A percentile compares a stretch with the other conserved stretches of the same genome.
phyloP scores from a whole-genome alignment of 2,113 vertebrate species.

The Leucosticte australis region DNA sequence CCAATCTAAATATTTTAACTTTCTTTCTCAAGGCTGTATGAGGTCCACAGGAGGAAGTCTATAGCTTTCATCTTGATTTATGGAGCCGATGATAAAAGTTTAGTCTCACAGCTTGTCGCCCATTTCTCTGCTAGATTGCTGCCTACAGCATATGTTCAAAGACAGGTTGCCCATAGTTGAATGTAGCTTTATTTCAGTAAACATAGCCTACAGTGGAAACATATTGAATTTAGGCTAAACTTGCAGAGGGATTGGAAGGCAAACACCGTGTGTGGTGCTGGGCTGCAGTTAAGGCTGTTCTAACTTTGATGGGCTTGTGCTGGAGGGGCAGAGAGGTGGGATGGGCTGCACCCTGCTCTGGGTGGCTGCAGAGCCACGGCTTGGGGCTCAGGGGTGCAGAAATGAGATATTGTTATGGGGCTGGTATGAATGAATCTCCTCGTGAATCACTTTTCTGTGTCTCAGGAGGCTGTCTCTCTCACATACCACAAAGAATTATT shows the following conservation, averaged over 20 bases:
- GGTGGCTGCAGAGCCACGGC: neutral
- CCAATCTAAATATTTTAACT: slow-evolving; percentile 73
- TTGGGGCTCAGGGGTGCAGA: neutral
- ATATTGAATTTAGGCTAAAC: slow-evolving; percentile 70
- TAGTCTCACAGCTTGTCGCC: slow-evolving; percentile 78
- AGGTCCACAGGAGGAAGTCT: slow-evolving; percentile 75
- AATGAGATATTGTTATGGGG: neutral
- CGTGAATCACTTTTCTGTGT: neutral
- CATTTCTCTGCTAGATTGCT: slow-evolving; percentile 71
- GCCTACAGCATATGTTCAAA: slow-evolving; percentile 80
- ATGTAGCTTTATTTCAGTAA: slow-evolving; percentile 74
- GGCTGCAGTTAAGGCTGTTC: slow-evolving; percentile 18
- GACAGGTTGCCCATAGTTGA: slow-evolving; percentile 75
- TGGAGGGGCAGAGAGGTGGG: neutral
- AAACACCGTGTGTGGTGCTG: neutral
- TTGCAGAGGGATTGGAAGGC: slow-evolving; percentile 20
- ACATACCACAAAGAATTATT: neutral
- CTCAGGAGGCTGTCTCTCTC: neutral
- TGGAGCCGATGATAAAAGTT: slow-evolving; percentile 80
- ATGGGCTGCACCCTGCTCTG: neutral
- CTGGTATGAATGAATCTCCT: neutral
- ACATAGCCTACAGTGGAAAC: slow-evolving; percentile 68
- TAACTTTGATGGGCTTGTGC: neutral
- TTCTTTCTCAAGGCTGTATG: slow-evolving; percentile 69
- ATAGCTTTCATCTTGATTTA: slow-evolving; percentile 83